Base-by-base conservation (phyloP, 2,113 vertebrate genomes). In the Microtus richardsoni region DNA sequence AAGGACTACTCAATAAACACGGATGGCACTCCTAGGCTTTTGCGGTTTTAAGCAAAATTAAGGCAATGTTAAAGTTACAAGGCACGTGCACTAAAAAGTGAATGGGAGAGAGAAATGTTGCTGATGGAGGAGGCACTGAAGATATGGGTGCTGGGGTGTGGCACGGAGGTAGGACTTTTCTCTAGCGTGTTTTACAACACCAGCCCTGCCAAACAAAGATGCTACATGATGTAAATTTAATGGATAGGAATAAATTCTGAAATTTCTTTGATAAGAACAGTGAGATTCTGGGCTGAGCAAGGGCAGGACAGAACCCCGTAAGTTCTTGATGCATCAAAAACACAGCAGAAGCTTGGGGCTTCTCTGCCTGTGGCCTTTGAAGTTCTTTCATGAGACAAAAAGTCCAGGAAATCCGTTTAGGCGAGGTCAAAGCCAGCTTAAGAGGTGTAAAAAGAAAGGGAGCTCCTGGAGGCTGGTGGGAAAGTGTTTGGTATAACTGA, bases 51-150 rank as follows among this genome's bases (percentile, higher is more conserved):
- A 89, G 84, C 8, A 89, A 52, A 95, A 87, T 80, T 87, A 77
- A 95, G 82, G 68, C 41, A 26, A 47, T 7, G 13, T 78, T 89
- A 58, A 83, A 60, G 10, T 95, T 91, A 89, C 26, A 85, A 80
- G 54, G 75, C 22, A 49, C 58, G 70, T 17, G n/a, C 26, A 73
- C 3, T 66, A 70, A 52, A 88, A 91, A 94, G 30, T 88, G 47
- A 79, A 16, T 1, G 4, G 30, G 28, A 10, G 44, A 88, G 74
- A 39, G 4, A 1, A 70, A 49, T 73, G 36, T 36, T 74, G 91
- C 75, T 88, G n/a, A 68, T 24, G 79, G 2, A 10, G 28, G 8
- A 89, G 30, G 5, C 28, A 36, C 80, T 52, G 78, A 39, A 88
- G 54, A 66, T 7, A 44, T 52, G 3, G 22, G 39, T 30, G 5